Percentiles rank a stretch among this genome's conserved stretches.
phyloP scores from a whole-genome alignment of 2,797 vertebrate genomes.

The Lithobates pipiens region DNA sequence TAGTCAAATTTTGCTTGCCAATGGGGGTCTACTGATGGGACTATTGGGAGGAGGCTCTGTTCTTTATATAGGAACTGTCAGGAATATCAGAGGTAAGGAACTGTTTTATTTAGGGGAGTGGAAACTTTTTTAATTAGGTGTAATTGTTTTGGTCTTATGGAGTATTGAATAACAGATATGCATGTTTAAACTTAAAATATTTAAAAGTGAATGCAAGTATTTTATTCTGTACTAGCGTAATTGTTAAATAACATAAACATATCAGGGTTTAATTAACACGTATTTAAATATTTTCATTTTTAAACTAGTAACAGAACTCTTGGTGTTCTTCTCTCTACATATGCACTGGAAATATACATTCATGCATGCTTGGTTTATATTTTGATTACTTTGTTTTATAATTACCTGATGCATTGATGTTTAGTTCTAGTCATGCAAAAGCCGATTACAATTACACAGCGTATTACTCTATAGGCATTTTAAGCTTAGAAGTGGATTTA shows the following conservation, averaged over 20 bases:
- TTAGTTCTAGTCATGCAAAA: constrained; percentile 75
- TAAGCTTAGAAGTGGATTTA: constrained; percentile 44
- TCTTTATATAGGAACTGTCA: too few species aligned
- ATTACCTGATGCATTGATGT: constrained; percentile 61
- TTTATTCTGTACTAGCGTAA: not conserved
- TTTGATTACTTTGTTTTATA: constrained; percentile 31
- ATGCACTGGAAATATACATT: not conserved
- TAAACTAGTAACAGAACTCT: not conserved
- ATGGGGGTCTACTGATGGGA: too few species aligned
- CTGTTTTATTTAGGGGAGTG: too few species aligned
- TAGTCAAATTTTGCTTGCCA: too few species aligned
- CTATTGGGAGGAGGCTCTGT: too few species aligned
- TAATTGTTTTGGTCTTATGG: not conserved
- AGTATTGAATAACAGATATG: not conserved
- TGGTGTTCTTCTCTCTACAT: not conserved
- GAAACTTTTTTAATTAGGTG: too few species aligned
- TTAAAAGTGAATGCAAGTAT: not conserved
- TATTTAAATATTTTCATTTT: not conserved
- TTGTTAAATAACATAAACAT: not conserved
- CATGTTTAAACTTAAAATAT: not conserved
- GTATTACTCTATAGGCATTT: constrained; percentile 6
- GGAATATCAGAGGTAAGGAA: too few species aligned
- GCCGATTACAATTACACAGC: constrained; percentile 66
- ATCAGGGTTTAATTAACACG: not conserved
- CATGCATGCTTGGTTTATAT: constrained; percentile 72